These are phyloP conservation scores for Sebastes taczanowskii DNA, from an alignment of 2,797 vertebrate species.

Conservation along the genomic window DNA sequence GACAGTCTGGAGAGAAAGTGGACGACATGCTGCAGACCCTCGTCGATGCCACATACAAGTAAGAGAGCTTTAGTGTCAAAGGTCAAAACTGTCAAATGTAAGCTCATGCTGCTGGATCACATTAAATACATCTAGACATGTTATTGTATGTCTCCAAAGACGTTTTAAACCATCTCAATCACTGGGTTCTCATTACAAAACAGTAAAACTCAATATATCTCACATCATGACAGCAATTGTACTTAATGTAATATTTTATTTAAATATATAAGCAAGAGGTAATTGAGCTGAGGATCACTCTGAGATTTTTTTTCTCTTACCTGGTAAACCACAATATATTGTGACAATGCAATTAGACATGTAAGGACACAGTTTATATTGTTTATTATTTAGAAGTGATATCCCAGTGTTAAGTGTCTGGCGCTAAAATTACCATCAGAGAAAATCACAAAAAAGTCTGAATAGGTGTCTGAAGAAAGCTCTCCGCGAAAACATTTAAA, in stretches of 20 bases:
- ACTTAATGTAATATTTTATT: not conserved
- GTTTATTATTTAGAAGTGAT: not conserved
- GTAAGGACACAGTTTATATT: not conserved
- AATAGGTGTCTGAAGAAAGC: not conserved
- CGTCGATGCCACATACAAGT: conserved; percentile 95
- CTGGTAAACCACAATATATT: not conserved
- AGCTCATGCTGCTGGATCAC: not conserved
- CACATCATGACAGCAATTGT: not conserved
- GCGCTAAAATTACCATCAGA: not conserved
- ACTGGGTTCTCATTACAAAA: not conserved
- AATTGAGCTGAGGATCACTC: not conserved
- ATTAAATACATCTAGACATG: not conserved
- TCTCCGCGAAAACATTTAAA: not conserved
- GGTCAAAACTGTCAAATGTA: not conserved
- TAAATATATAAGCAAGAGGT: not conserved
- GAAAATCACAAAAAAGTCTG: not conserved
- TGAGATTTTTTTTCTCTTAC: not conserved
- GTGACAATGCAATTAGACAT: not conserved
- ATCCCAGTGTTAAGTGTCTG: not conserved
- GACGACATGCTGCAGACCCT: conserved; percentile 97
- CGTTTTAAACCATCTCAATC: not conserved
- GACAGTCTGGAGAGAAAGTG: conserved; percentile 81
- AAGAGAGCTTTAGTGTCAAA: conserved; percentile 37
- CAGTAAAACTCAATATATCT: not conserved
- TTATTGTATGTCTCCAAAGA: not conserved